Conservation (phyloP, 2,113 vertebrate genomes). For the Macquaria australasica region DNA sequence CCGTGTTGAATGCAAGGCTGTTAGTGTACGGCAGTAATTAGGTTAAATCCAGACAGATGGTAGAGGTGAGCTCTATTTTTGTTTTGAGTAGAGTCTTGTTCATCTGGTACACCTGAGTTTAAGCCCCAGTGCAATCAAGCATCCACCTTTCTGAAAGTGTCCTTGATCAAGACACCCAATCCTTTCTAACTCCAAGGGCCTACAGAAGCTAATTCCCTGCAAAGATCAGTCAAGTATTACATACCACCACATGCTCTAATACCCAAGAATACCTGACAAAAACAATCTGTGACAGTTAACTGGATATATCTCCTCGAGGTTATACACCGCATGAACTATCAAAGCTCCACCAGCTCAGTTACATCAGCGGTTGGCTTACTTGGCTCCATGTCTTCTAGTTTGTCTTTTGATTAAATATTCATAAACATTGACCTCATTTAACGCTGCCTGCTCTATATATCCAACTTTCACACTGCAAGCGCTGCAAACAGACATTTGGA, state of each 20-base stretch:
- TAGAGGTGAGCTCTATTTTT: conserved; percentile 2
- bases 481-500: conserved; percentile 41
- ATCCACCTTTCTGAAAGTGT: conserved; percentile 10
- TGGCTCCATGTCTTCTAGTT: conserved; percentile 37
- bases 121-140: background rate
- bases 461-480: conserved; percentile 36
- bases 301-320: background rate
- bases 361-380: conserved; percentile 27
- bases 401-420: conserved; percentile 69
- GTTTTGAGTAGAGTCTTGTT: background rate
- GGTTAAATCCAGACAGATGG: conserved; percentile 2
- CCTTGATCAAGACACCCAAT: conserved; percentile 10
- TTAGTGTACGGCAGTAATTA: background rate
- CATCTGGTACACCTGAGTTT: background rate
- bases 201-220: background rate
- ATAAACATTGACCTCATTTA: conserved; percentile 40
- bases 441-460: conserved; percentile 47
- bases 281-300: background rate
- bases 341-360: conserved; percentile 34
- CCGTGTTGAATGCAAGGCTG: background rate
- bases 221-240: background rate
- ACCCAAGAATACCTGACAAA: conserved; percentile 12
- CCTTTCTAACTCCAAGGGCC: background rate
- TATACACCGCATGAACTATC: background rate
- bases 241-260: background rate